phyloP scores from a whole-genome alignment of 2,113 vertebrate species.

The Channa argus region DNA sequence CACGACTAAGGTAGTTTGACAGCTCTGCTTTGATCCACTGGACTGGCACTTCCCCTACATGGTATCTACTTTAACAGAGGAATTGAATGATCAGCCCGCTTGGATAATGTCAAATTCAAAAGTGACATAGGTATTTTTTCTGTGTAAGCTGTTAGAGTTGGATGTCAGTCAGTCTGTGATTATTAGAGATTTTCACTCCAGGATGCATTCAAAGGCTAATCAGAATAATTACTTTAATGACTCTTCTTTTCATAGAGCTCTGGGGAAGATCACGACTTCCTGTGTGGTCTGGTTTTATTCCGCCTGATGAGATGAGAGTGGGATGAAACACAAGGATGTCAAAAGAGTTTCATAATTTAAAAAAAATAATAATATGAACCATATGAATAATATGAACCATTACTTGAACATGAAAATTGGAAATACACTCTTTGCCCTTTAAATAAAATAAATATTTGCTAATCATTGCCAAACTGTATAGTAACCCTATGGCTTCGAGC shows the following conservation, averaged over 20 bases:
- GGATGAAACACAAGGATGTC: constrained; percentile 24
- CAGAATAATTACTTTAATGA: constrained; percentile 69
- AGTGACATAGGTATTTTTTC: constrained; percentile 26
- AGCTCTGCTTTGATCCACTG: constrained; percentile 9
- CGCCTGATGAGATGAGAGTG: constrained; percentile 39
- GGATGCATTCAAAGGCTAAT: constrained; percentile 65
- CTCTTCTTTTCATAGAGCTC: constrained; percentile 39
- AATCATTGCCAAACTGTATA: too few relatives aligned
- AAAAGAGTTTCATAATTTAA: neutral
- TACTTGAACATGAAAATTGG: too few relatives aligned
- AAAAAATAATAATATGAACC: too few relatives aligned
- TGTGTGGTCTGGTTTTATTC: constrained; percentile 39
- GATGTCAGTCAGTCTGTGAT: constrained; percentile 62
- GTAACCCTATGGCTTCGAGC: too few relatives aligned
- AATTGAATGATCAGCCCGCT: constrained; percentile 9
- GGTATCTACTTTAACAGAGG: neutral
- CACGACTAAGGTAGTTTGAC: neutral
- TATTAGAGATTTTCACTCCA: constrained; percentile 56
- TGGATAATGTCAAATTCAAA: constrained; percentile 29
- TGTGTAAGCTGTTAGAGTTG: constrained; percentile 26
- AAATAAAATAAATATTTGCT: too few relatives aligned
- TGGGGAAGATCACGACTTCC: constrained; percentile 38
- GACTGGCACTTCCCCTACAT: neutral
- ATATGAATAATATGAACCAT: too few relatives aligned
- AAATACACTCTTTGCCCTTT: too few relatives aligned